Evolutionary conservation across 1,140 invertebrate species (phyloP).

Genomic region (Drosophila cardini): DNA sequence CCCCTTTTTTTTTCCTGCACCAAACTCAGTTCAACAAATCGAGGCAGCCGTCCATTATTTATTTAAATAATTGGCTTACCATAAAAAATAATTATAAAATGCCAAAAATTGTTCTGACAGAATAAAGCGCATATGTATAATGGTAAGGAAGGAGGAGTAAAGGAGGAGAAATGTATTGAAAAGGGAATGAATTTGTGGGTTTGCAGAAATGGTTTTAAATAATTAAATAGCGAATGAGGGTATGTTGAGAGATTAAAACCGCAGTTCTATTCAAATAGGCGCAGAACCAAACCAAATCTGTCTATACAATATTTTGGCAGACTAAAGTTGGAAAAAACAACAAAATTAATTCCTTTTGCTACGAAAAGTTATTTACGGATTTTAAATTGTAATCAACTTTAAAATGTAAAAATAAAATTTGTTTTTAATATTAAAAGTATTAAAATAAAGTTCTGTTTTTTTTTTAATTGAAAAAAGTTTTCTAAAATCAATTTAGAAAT

Average conservation of each 20-base stretch:
- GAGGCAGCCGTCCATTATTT: slow-evolving; percentile 60
- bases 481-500: background rate
- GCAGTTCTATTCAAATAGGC: slow-evolving; percentile 29
- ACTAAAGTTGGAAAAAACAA: no score
- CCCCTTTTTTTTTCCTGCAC: slow-evolving; percentile 10
- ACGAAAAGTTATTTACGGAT: no score
- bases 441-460: no score
- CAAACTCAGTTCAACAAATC: slow-evolving; percentile 21
- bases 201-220: slow-evolving; percentile 32
- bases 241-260: slow-evolving; percentile 32
- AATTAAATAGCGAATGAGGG: slow-evolving; percentile 48
- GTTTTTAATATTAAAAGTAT: no score
- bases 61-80: slow-evolving; percentile 77
- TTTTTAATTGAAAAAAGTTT: background rate
- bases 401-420: no score
- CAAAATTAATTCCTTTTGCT: no score
- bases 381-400: no score
- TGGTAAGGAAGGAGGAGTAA: no score
- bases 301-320: background rate
- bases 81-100: slow-evolving; percentile 63
- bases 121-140: slow-evolving; percentile 37
- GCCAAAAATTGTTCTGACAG: slow-evolving; percentile 33
- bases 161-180: background rate
- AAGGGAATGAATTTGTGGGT: background rate
- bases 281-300: background rate